A percentile compares a stretch with the other conserved stretches of the same genome.
phyloP scores from a whole-genome alignment of 1,140 invertebrate genomes.

The Probaryconus sp. region DNA sequence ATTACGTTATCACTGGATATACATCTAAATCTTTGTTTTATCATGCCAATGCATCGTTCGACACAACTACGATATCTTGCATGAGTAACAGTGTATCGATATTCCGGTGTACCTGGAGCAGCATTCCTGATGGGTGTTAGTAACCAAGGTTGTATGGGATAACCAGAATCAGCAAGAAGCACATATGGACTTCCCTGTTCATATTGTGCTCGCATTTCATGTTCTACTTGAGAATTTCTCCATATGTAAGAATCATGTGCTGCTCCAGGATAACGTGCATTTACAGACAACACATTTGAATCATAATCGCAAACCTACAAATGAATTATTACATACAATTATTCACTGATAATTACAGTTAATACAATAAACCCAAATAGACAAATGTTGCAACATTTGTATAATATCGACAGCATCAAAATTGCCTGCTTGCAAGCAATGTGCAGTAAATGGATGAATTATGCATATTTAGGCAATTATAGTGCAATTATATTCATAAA shows the following conservation, averaged over 20 bases:
- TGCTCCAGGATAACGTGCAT: slow-evolving; percentile 53
- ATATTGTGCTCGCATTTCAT: slow-evolving; percentile 2
- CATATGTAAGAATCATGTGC: slow-evolving; percentile 48
- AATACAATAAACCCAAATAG: too few relatives aligned
- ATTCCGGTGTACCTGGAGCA: not conserved
- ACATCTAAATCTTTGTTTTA: too few relatives aligned
- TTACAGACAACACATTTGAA: slow-evolving; percentile 43
- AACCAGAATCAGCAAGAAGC: slow-evolving; percentile 41
- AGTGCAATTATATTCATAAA: too few relatives aligned
- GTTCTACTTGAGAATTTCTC: slow-evolving; percentile 22
- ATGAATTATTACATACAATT: too few relatives aligned
- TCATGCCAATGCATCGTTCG: not conserved
- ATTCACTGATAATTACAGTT: too few relatives aligned
- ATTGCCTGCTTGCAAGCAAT: too few relatives aligned
- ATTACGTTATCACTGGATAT: too few relatives aligned
- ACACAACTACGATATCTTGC: not conserved
- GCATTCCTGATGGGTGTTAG: slow-evolving; percentile 21
- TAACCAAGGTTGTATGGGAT: slow-evolving; percentile 29
- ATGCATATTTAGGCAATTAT: too few relatives aligned
- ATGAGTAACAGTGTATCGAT: not conserved
- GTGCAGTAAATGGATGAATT: too few relatives aligned
- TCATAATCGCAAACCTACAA: too few relatives aligned
- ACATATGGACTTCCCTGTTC: not conserved
- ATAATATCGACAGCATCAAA: too few relatives aligned
- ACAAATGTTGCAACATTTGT: too few relatives aligned